These are phyloP conservation scores for Zaprionus capensis DNA, from an alignment of 1,140 invertebrate species.

Conservation along the genomic window DNA sequence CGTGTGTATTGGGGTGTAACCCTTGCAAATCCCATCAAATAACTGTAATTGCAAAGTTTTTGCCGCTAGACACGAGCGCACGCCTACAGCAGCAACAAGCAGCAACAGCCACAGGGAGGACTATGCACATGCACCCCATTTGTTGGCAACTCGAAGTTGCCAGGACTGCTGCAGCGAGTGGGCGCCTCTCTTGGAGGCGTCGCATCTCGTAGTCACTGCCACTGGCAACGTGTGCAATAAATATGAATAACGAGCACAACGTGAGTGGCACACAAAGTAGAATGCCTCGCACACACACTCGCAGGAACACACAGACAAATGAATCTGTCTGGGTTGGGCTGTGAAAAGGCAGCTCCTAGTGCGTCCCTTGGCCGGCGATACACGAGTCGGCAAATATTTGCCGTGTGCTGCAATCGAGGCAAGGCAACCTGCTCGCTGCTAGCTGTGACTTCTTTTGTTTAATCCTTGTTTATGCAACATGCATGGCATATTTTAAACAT, in stretches of 20 bases:
- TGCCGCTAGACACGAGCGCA: slow-evolving; percentile 68
- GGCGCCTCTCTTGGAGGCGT: slow-evolving; percentile 1
- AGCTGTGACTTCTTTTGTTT: slow-evolving; percentile 63
- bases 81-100: slow-evolving; percentile 39
- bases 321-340: slow-evolving; percentile 42
- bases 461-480: slow-evolving; percentile 80
- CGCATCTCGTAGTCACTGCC: slow-evolving; percentile 18
- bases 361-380: slow-evolving; percentile 60
- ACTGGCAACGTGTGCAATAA: slow-evolving; percentile 79
- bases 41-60: slow-evolving; percentile 82
- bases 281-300: slow-evolving; percentile 38
- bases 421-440: neutral
- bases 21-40: slow-evolving; percentile 78
- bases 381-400: slow-evolving; percentile 71
- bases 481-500: slow-evolving; percentile 70
- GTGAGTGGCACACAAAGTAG: slow-evolving; percentile 81
- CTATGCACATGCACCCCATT: slow-evolving; percentile 79
- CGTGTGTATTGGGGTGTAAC: slow-evolving; percentile 22
- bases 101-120: slow-evolving; percentile 41
- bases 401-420: slow-evolving; percentile 30
- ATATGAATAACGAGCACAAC: slow-evolving; percentile 82
- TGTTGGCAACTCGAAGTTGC: slow-evolving; percentile 51
- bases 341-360: slow-evolving; percentile 53
- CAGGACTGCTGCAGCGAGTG: slow-evolving; percentile 32
- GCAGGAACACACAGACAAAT: neutral